Evolutionary conservation across 2,888 invertebrate genomes (phyloP).

Genomic region (Dorcus parallelipipedus): DNA sequence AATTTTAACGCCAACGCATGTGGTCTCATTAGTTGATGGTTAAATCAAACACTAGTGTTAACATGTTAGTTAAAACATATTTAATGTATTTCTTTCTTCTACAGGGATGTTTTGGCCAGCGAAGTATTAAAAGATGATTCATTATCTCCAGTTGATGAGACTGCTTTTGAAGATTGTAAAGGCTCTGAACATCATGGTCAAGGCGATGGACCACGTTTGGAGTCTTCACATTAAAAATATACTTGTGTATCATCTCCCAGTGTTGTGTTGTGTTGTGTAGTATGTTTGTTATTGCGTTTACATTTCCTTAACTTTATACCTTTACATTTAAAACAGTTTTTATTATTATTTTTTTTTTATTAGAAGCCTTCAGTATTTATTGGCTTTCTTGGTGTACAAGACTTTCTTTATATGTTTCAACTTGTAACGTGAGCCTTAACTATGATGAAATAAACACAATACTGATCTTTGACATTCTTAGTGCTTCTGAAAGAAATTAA

Average conservation of each 20-base stretch:
- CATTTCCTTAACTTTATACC: constrained; percentile 17
- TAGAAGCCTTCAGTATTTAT: constrained; percentile 17
- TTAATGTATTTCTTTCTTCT: constrained; percentile 14
- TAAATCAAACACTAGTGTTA: too few species aligned
- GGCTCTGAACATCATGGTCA: constrained; percentile 44
- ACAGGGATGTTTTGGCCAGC: constrained; percentile 44
- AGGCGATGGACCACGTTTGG: constrained; percentile 43
- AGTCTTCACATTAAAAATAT: constrained; percentile 19
- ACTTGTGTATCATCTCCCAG: constrained; percentile 3
- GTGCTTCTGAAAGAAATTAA: constrained; percentile 3
- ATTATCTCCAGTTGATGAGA: constrained; percentile 23
- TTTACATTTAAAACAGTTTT: constrained; percentile 12
- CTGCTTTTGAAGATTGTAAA: constrained; percentile 39
- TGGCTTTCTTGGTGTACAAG: constrained; percentile 7
- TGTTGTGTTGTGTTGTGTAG: constrained; percentile 21
- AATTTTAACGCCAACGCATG: too few species aligned
- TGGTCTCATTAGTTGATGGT: too few species aligned
- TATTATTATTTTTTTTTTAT: constrained; percentile 9
- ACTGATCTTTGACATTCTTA: constrained; percentile 1
- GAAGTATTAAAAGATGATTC: constrained; percentile 38
- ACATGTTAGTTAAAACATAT: neutral
- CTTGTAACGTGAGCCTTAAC: constrained; percentile 11
- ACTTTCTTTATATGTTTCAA: neutral
- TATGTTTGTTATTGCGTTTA: constrained; percentile 19
- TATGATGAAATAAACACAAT: constrained; percentile 7